A percentile compares a stretch with the other conserved stretches of the same genome.
phyloP scores from a whole-genome alignment of 2,888 invertebrate genomes.

The Pachycephus smyrnensis region DNA sequence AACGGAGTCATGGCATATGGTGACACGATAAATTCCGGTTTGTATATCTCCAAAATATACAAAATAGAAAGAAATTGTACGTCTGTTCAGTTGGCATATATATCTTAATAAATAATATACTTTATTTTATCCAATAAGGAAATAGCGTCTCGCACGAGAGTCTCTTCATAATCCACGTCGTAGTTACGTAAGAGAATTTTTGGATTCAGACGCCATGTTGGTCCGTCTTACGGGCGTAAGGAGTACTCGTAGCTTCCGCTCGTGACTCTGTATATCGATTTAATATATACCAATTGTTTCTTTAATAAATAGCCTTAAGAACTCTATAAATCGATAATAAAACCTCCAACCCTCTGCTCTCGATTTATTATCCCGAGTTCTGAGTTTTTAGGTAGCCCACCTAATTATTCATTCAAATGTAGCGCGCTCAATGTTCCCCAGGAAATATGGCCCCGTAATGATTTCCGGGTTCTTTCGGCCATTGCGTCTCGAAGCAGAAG shows the following conservation, averaged over 20 bases:
- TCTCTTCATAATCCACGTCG: background rate
- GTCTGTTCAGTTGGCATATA: too few relatives aligned
- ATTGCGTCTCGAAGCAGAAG: slow-evolving; percentile 21
- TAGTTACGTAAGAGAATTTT: slow-evolving; percentile 26
- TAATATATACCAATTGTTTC: too few relatives aligned
- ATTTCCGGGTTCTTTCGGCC: slow-evolving; percentile 18
- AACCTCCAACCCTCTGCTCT: too few relatives aligned
- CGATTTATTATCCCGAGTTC: background rate
- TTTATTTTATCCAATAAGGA: slow-evolving; percentile 8
- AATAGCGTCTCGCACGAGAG: slow-evolving; percentile 2
- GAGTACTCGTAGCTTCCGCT: too few relatives aligned
- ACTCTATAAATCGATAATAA: too few relatives aligned
- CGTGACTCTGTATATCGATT: too few relatives aligned
- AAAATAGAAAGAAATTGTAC: too few relatives aligned
- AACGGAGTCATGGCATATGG: too few relatives aligned
- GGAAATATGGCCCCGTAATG: background rate
- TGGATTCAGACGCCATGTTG: slow-evolving; percentile 23
- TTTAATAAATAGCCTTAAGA: too few relatives aligned
- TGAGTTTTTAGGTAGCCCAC: background rate
- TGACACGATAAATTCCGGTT: too few relatives aligned
- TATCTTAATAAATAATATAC: too few relatives aligned
- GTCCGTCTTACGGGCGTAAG: background rate
- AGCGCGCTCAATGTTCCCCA: background rate
- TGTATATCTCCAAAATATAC: too few relatives aligned
- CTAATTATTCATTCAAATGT: background rate